Conservation (phyloP, 2,888 invertebrate genomes). For the Drosophila borborema region DNA sequence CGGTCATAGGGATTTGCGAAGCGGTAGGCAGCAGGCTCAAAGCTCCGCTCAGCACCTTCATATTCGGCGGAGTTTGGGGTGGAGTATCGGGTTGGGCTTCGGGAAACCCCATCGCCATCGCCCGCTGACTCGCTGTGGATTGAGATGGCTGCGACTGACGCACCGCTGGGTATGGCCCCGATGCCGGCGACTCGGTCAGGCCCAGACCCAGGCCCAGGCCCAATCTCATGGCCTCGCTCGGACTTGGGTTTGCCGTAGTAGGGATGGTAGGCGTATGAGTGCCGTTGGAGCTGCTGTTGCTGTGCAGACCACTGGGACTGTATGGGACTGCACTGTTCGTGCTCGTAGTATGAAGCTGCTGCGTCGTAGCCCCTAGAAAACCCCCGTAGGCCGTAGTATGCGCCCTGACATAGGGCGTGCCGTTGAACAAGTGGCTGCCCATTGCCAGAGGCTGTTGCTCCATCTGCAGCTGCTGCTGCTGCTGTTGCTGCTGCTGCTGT, state of each 20-base stretch:
- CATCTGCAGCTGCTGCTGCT: slow-evolving; percentile 74
- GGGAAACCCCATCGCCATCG: slow-evolving; percentile 91
- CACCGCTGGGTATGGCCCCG: slow-evolving; percentile 23
- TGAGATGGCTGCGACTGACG: slow-evolving; percentile 70
- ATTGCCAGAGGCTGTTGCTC: slow-evolving; percentile 75
- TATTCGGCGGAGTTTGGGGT: slow-evolving; percentile 96
- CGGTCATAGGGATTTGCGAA: slow-evolving; percentile 87
- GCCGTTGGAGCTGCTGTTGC: slow-evolving; percentile 81
- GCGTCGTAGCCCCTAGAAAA: slow-evolving; percentile 87
- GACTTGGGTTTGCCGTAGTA: slow-evolving; percentile 81
- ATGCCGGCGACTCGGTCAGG: slow-evolving; percentile 10
- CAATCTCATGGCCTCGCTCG: slow-evolving; percentile 66
- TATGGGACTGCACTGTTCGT: slow-evolving; percentile 81
- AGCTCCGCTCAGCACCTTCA: slow-evolving; percentile 94
- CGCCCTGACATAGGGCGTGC: slow-evolving; percentile 87
- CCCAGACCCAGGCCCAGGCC: slow-evolving; percentile 39
- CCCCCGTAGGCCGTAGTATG: slow-evolving; percentile 87
- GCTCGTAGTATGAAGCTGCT: slow-evolving; percentile 84
- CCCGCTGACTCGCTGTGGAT: slow-evolving; percentile 83
- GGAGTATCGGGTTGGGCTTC: slow-evolving; percentile 95
- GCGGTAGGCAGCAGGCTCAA: slow-evolving; percentile 89
- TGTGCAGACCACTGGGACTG: slow-evolving; percentile 59
- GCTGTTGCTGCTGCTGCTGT: slow-evolving; percentile 54
- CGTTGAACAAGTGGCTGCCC: slow-evolving; percentile 81
- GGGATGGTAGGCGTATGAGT: slow-evolving; percentile 82